These are phyloP conservation scores for Brachionus koreanus DNA, from an alignment of 1,140 invertebrate species.

Conservation along the genomic window DNA sequence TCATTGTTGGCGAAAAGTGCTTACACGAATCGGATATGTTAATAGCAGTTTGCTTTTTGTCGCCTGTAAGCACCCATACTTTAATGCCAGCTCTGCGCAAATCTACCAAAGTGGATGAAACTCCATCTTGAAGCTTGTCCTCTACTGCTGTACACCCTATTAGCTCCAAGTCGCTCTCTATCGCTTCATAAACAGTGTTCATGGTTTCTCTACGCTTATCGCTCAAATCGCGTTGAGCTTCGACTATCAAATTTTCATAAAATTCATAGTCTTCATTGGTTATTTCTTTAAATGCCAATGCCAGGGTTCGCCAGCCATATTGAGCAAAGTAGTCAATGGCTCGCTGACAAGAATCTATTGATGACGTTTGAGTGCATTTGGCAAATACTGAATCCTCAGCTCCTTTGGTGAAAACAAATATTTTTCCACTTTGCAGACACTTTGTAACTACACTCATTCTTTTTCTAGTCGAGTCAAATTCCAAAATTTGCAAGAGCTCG, in stretches of 20 bases:
- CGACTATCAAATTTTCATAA: background rate
- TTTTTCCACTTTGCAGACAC: background rate
- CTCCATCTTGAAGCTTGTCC: constrained; percentile 75
- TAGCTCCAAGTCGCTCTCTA: constrained; percentile 48
- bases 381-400: constrained; percentile 26
- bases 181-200: constrained; percentile 16
- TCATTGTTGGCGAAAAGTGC: constrained; percentile 46
- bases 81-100: constrained; percentile 78
- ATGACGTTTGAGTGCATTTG: background rate
- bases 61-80: constrained; percentile 92
- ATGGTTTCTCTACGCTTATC: background rate
- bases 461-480: constrained; percentile 98
- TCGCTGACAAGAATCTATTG: background rate
- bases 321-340: constrained; percentile 16
- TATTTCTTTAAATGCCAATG: background rate
- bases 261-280: background rate
- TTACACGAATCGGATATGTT: constrained; percentile 93
- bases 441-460: constrained; percentile 68
- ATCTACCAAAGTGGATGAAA: constrained; percentile 78
- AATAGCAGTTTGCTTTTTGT: constrained; percentile 94
- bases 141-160: constrained; percentile 71
- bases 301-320: constrained; percentile 23
- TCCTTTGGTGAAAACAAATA: constrained; percentile 38
- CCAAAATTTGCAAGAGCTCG: constrained; percentile 91
- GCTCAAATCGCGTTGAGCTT: background rate